Percentiles rank a stretch among this genome's conserved stretches.
Conservation (phyloP, 1,140 invertebrate genomes). For the Proales similis region DNA sequence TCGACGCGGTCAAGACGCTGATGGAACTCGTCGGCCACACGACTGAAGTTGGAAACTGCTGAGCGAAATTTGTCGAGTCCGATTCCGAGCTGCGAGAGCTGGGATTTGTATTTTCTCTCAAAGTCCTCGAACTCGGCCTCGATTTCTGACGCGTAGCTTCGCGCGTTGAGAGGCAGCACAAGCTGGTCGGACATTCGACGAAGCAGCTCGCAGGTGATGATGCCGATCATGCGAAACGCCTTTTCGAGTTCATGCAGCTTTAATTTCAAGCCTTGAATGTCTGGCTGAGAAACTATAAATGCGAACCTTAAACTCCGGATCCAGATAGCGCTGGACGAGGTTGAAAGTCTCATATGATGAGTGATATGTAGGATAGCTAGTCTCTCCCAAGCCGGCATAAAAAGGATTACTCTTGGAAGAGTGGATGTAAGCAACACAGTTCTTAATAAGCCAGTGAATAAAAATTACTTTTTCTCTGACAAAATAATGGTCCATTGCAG, state of each 20-base stretch:
- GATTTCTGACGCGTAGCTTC: neutral
- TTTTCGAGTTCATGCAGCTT: neutral
- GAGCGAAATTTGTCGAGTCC: conserved; percentile 7
- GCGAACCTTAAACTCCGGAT: conserved; percentile 43
- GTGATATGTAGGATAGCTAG: conserved; percentile 53
- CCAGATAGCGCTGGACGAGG: conserved; percentile 48
- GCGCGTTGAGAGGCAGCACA: conserved; percentile 11
- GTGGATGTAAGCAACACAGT: neutral
- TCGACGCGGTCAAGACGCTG: conserved; percentile 3
- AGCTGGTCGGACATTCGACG: neutral
- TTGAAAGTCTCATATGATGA: conserved; percentile 54
- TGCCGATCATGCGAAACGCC: conserved; percentile 8
- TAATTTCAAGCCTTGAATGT: neutral
- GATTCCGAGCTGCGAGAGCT: neutral
- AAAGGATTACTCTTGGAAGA: conserved; percentile 2
- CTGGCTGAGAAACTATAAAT: neutral
- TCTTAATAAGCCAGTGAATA: conserved; percentile 9
- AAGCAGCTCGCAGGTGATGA: neutral
- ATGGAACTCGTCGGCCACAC: neutral
- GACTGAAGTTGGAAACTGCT: conserved; percentile 8
- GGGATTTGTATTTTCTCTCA: neutral
- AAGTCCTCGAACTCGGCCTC: neutral
- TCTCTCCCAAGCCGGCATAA: conserved; percentile 38
- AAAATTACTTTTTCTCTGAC: conserved; percentile 18
- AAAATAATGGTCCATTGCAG: conserved; percentile 42